Base-by-base conservation (phyloP, 1,140 invertebrate genomes). In the Oncopeltus fasciatus region DNA sequence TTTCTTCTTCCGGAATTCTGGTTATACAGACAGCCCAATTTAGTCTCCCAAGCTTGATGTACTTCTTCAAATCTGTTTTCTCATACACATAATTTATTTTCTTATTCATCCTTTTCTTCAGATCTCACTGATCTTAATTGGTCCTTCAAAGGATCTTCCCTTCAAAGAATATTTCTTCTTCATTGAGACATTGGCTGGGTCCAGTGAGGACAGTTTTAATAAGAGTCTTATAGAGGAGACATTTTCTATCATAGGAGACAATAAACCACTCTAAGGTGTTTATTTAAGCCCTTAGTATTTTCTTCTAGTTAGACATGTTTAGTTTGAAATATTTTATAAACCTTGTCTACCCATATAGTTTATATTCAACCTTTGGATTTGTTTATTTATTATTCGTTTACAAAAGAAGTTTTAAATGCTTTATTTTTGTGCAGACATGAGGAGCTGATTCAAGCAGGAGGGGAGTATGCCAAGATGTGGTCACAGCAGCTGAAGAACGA, bases 391-490 rank as follows among this genome's bases (percentile, higher is more conserved):
- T 14, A 8, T 38, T 38, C 31, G 14, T 38, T 38, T 38, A n/a
- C n/a, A n/a, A n/a, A n/a, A n/a, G n/a, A 5, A 38, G 5, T 38
- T 8, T 38, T 14, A 38, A 8, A 51, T 59, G 21, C 43, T 31
- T 21, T 24, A 11, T n/a, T 16, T 20, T 24, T 3, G 27, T 28
- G 11, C 72, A 85, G 85, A 51, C 90, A 94, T 71, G 87, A 92
- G 51, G 81, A 90, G 64, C 74, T 95, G 11, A 74, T 93, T 62
- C 75, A 76, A 0, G 71, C 75, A 21, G 80, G 77, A 63, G 87
- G 86, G 5, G 70, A 84, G 59, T 94, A 93, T 75, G 78, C 84
- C 12, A 78, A 83, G n/a, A 94, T 94, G 90, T 94, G 92, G 92
- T 79, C 86, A 61, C 83, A 90, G 66, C 90, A 94, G 68, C 71